Evolutionary conservation across 2,888 invertebrate genomes (phyloP).

Genomic region (Masnerella sp.): DNA sequence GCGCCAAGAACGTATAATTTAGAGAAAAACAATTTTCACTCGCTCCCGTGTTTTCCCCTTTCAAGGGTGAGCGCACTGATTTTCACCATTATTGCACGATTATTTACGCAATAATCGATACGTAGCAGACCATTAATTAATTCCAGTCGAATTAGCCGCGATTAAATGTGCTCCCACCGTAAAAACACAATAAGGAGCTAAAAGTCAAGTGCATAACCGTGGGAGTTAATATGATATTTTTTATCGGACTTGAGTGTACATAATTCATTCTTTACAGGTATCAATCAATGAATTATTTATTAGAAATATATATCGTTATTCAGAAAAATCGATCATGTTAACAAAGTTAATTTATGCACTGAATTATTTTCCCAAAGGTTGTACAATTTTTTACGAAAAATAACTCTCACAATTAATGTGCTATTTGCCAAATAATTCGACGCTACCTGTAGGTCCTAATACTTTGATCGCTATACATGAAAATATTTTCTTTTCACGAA

Average conservation of each 20-base stretch:
- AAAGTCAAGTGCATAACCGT: background rate
- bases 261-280: conserved; percentile 5
- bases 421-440: too few relatives aligned
- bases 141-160: background rate
- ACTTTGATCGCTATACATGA: too few relatives aligned
- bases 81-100: conserved; percentile 10
- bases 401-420: too few relatives aligned
- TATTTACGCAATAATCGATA: conserved; percentile 29
- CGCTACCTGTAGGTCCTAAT: too few relatives aligned
- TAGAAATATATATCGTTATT: background rate
- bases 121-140: conserved; percentile 11
- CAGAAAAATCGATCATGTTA: too few relatives aligned
- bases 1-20: conserved; percentile 41
- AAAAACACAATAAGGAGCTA: background rate
- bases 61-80: conserved; percentile 19
- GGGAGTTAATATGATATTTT: too few relatives aligned
- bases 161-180: background rate
- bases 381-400: too few relatives aligned
- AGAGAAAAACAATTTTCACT: conserved; percentile 48
- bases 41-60: conserved; percentile 16
- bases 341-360: too few relatives aligned
- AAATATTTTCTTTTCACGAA: too few relatives aligned
- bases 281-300: conserved; percentile 17
- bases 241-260: background rate
- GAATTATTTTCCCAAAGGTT: too few relatives aligned